Percentiles rank a stretch among this genome's conserved stretches.
Evolutionary conservation across 2,888 invertebrate genomes (phyloP).

Genomic region (Ornithoptera alexandrae): DNA sequence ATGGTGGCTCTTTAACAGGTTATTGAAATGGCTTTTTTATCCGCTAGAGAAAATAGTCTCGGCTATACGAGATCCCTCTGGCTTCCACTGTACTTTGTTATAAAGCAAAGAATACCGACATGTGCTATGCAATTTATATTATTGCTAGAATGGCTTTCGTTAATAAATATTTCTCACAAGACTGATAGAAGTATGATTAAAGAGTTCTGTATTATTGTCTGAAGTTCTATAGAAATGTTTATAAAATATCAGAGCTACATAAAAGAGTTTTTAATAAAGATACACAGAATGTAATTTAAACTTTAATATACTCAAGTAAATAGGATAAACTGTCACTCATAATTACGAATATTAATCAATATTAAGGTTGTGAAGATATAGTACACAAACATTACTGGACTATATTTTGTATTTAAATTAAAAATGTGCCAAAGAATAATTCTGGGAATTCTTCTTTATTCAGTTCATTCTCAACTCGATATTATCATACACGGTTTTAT

Average conservation of each 20-base stretch:
- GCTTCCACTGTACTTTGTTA: conserved; percentile 5
- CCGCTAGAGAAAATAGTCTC: conserved; percentile 30
- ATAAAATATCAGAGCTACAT: not conserved
- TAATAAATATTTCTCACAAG: not conserved
- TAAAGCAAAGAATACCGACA: conserved; percentile 2
- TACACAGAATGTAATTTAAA: too few relatives aligned
- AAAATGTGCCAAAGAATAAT: too few relatives aligned
- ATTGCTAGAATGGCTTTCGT: not conserved
- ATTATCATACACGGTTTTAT: conserved; percentile 11
- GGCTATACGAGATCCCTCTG: not conserved
- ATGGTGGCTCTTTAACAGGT: conserved; percentile 37
- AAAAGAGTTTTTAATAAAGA: too few relatives aligned
- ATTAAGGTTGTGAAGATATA: too few relatives aligned
- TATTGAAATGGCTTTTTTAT: conserved; percentile 35
- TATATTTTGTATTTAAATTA: too few relatives aligned
- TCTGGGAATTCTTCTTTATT: too few relatives aligned
- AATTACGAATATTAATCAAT: too few relatives aligned
- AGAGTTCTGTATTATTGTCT: not conserved
- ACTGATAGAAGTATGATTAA: not conserved
- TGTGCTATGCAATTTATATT: not conserved
- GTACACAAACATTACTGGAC: too few relatives aligned
- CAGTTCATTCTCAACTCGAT: too few relatives aligned
- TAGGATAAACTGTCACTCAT: too few relatives aligned
- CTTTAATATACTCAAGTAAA: too few relatives aligned
- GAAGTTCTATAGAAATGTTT: not conserved